phyloP scores from a whole-genome alignment of 2,888 invertebrate genomes.

The Mythimna albipuncta region DNA sequence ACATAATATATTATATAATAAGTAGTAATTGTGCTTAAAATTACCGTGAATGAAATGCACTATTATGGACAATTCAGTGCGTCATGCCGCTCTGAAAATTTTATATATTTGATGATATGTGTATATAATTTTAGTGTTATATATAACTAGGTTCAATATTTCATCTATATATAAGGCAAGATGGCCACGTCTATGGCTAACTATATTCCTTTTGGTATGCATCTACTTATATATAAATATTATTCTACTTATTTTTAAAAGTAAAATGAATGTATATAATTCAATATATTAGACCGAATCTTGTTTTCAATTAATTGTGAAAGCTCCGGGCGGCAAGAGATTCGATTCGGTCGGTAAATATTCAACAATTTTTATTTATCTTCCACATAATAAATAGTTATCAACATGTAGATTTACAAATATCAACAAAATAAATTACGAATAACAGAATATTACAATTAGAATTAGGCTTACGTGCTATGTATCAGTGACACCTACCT shows the following conservation, averaged over 20 bases:
- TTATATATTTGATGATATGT: conserved; percentile 79
- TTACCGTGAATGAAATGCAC: conserved; percentile 89
- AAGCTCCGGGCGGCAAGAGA: conserved; percentile 73
- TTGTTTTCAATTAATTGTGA: conserved; percentile 71
- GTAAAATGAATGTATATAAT: conserved; percentile 82
- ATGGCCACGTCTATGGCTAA: conserved; percentile 89
- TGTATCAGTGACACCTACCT: conserved; percentile 80
- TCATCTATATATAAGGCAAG: conserved; percentile 83
- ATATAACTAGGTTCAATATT: conserved; percentile 70
- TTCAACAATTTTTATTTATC: conserved; percentile 86
- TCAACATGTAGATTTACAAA: conserved; percentile 91
- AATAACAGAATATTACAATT: conserved; percentile 90
- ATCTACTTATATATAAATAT: conserved; percentile 71
- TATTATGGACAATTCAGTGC: conserved; percentile 84
- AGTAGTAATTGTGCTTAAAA: conserved; percentile 85
- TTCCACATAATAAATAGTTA: conserved; percentile 90
- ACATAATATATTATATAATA: conserved; percentile 72
- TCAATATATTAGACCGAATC: conserved; percentile 86
- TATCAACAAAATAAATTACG: conserved; percentile 91
- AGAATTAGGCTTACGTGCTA: conserved; percentile 83
- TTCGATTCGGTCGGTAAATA: conserved; percentile 85
- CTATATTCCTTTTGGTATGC: conserved; percentile 81
- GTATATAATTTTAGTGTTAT: conserved; percentile 73
- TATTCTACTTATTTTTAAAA: conserved; percentile 81
- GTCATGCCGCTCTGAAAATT: conserved; percentile 67